Evolutionary conservation across 2,113 vertebrate genomes (phyloP), one percentile per base, ranked within the genome.

Genomic region (Eidolon helvum): DNA sequence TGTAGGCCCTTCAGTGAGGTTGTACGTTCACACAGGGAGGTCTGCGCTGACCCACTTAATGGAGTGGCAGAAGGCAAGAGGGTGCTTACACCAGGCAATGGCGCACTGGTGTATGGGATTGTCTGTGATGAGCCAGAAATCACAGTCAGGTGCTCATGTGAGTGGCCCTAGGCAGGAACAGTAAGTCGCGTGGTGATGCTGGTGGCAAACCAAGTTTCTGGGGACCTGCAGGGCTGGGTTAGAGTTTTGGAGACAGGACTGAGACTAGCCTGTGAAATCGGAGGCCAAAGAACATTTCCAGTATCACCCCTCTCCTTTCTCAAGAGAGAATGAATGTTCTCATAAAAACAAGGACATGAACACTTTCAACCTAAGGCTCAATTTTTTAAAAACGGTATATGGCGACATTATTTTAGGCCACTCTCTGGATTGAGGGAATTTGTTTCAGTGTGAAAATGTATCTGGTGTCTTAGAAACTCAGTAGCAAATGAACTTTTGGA

Each of bases 1-100:
- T 4, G 0, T 0, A n/a, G 10, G 48, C 2, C 15, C 24, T 21
- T 68, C 1, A 10, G 0, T 53, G 53, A 63, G 33, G 30, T 2
- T 69, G 40, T 8, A 94, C 14, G 33, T 35, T 86, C 8, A 19
- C 0, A 10, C 4, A 50, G 9, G 10, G 8, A 53, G 6, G 5
- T 65, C 6, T 45, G 79, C 66, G 55, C 24, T 45, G 83, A 71
- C 11, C 16, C 38, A 33, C 61, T 68, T 40, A 80, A 78, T 3
- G 59, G 59, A 63, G 59, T 14, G 28, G 50, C 19, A 35, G 15
- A 16, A 35, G 8, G 10, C 3, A 61, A n/a, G 14, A 1, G 30
- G 40, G 15, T 59, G 11, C 2, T 53, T 22, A 16, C n/a, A 35
- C 10, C 24, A n/a, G 35, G 50, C 33, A 35, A 26, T 26, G 10